Evolutionary conservation across 1,140 invertebrate species (phyloP).

Genomic region (Drosophila parvula): DNA sequence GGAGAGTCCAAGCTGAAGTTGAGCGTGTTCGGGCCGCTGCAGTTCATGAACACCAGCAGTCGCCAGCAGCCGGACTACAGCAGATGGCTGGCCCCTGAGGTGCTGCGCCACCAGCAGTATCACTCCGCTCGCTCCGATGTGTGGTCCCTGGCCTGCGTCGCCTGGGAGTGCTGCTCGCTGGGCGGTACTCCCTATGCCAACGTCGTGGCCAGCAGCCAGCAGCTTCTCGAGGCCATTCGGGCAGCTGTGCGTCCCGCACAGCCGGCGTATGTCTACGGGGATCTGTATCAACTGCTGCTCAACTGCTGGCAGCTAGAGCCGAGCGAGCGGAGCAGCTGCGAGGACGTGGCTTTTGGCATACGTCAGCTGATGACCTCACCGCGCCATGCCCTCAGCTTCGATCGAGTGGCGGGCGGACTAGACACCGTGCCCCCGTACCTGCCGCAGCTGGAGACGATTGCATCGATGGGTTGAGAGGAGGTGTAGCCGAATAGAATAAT

Average conservation of each 20-base stretch:
- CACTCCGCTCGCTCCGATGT: conserved; percentile 90
- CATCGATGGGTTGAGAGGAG: conserved; percentile 14
- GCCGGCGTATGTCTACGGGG: conserved; percentile 89
- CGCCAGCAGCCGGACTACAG: conserved; percentile 87
- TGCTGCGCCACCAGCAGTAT: conserved; percentile 88
- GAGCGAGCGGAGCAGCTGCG: conserved; percentile 90
- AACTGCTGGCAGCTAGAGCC: conserved; percentile 94
- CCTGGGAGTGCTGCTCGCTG: conserved; percentile 93
- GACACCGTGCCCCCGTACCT: conserved; percentile 78
- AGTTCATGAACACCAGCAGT: conserved; percentile 77
- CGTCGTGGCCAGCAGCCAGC: conserved; percentile 85
- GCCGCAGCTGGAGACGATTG: conserved; percentile 72
- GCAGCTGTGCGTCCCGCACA: conserved; percentile 89
- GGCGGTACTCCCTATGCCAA: conserved; percentile 92
- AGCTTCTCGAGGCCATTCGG: conserved; percentile 88
- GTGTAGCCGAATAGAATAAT: conserved; percentile 26
- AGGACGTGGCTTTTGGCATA: conserved; percentile 85
- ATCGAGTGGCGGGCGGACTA: conserved; percentile 54
- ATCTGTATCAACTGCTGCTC: conserved; percentile 92
- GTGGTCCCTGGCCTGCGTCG: conserved; percentile 92
- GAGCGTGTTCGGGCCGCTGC: conserved; percentile 62
- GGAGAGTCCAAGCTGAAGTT: conserved; percentile 78
- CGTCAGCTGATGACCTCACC: conserved; percentile 83
- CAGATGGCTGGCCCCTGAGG: conserved; percentile 91
- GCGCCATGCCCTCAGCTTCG: conserved; percentile 74